phyloP scores from a whole-genome alignment of 2,797 vertebrate genomes.

The Mus caroli region DNA sequence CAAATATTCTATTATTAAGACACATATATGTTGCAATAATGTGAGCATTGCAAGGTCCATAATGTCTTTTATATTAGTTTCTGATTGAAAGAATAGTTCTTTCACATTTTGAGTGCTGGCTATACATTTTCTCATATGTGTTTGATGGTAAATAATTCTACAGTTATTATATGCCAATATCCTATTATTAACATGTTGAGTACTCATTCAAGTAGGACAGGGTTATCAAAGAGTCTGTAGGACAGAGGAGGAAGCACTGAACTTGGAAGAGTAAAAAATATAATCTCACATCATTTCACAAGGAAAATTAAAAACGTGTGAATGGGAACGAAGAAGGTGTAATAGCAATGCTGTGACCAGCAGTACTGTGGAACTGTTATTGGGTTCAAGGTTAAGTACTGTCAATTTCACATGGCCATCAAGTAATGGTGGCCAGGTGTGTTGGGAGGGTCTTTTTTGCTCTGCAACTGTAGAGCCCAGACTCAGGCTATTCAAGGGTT shows the following conservation, averaged over 20 bases:
- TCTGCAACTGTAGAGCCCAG: neutral
- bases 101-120: neutral
- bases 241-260: neutral
- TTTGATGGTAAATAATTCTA: conserved; percentile 34
- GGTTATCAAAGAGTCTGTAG: neutral
- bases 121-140: neutral
- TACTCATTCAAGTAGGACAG: neutral
- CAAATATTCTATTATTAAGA: neutral
- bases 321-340: neutral
- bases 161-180: neutral
- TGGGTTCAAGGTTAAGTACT: neutral
- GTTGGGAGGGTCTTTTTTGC: neutral
- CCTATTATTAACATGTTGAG: neutral
- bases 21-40: neutral
- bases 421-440: neutral
- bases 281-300: neutral
- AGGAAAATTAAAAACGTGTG: conserved; percentile 19
- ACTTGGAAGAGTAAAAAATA: neutral
- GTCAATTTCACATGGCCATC: neutral
- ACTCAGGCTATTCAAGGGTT: neutral
- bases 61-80: neutral
- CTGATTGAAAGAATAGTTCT: neutral
- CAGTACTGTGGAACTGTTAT: neutral
- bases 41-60: neutral
- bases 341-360: neutral